Evolutionary conservation across 2,797 vertebrate genomes (phyloP).

Genomic region (Microtus agrestis): DNA sequence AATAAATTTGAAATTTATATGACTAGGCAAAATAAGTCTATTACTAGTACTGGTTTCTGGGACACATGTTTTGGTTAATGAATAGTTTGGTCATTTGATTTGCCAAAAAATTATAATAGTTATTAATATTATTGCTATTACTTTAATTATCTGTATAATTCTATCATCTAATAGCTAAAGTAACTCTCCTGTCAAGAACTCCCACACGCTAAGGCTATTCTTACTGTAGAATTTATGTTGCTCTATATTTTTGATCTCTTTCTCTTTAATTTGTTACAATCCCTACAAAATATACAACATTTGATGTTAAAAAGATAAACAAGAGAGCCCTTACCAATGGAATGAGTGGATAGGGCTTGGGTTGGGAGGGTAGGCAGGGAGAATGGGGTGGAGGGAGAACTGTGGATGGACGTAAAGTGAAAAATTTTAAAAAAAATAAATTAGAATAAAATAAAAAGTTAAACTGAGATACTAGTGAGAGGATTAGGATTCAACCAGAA

Average conservation of each 20-base stretch:
- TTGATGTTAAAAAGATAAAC: not conserved
- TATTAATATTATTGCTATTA: not conserved
- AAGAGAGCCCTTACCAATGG: no score
- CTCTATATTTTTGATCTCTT: not conserved
- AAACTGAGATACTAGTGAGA: not conserved
- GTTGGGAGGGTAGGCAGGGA: no score
- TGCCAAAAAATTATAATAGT: not conserved
- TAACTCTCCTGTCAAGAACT: not conserved
- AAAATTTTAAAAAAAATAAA: no score
- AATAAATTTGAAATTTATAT: not conserved
- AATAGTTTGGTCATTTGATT: not conserved
- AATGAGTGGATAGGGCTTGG: no score
- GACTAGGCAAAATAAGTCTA: not conserved
- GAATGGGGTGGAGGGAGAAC: no score
- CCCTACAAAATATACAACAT: fast-evolving
- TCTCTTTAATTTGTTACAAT: not conserved
- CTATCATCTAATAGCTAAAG: not conserved
- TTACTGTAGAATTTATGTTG: not conserved
- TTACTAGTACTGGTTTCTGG: not conserved
- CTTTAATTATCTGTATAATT: not conserved
- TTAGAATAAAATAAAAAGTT: not conserved
- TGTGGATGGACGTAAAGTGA: no score
- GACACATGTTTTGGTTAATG: not conserved
- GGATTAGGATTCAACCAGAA: not conserved
- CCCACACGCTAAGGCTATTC: not conserved